Evolutionary conservation across 2,888 invertebrate genomes (phyloP).

Genomic region (Cephalotes varians): DNA sequence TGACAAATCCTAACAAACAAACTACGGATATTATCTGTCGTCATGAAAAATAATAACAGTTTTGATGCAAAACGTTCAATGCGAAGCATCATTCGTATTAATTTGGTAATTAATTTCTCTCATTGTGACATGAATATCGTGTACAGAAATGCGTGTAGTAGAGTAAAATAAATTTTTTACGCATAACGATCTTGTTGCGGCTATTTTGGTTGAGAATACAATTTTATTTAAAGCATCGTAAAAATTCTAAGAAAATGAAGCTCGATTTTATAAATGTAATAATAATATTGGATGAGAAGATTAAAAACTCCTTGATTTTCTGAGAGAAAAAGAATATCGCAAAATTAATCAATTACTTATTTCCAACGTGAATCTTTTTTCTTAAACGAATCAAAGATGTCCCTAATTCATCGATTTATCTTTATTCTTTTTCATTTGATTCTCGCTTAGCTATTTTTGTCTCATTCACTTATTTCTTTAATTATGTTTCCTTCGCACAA

Average conservation of each 20-base stretch:
- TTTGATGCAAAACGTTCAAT: constrained; percentile 26
- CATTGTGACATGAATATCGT: neutral
- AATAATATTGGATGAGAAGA: neutral
- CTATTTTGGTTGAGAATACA: neutral
- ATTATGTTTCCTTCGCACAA: neutral
- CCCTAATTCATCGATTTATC: neutral
- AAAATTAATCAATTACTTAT: neutral
- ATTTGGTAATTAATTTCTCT: neutral
- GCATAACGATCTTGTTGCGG: neutral
- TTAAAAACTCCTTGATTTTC: neutral
- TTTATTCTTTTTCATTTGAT: neutral
- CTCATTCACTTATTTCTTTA: neutral
- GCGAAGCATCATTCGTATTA: neutral
- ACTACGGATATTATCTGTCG: constrained; percentile 27
- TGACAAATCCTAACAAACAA: constrained; percentile 44
- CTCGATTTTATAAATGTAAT: constrained; percentile 7
- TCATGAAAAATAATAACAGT: constrained; percentile 48
- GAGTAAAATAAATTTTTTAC: neutral
- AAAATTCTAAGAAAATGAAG: neutral
- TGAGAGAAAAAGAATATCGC: neutral
- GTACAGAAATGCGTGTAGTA: neutral
- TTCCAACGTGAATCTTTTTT: neutral
- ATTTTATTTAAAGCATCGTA: constrained; percentile 11
- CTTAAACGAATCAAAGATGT: neutral
- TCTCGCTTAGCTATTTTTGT: neutral